Base-by-base conservation (phyloP, 1,140 invertebrate species). In the Hyposmocoma kahamanoa region DNA sequence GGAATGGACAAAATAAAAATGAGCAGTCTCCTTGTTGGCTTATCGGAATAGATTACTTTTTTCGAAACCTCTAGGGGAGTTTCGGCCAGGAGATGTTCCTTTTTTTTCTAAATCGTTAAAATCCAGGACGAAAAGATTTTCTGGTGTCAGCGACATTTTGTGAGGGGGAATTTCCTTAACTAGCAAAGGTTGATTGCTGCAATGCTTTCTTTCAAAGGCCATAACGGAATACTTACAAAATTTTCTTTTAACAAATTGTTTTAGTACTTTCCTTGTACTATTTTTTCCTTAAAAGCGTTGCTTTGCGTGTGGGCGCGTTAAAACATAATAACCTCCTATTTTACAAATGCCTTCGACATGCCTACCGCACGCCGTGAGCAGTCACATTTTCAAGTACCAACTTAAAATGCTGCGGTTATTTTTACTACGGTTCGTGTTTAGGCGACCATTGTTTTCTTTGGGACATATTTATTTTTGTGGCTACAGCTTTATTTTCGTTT, bases 1-100 rank as follows among this genome's bases (percentile, higher is more conserved):
- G 76, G 78, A 82, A 79, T 72, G 76, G 70, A 80, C 74, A 80
- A 80, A 84, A 84, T 82, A 82, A 84, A 84, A 84, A 80, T 80
- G 76, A 84, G 74, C 71, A 77, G 63, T 64, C 72, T 80, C 64
- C 76, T 77, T 73, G 75, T 79, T 79, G 77, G 78, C 76, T 84
- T 84, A 82, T 82, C 78, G 72, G 69, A 80, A 79, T 81, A 84
- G 81, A 84, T 82, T 82, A 82, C 81, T 82, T 84, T 57, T 72
- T 79, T 82, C 74, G 50, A 78, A 79, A 80, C 70, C 67, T 74
- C 73, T 49, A 68, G 70, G 69, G 72, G 66, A 69, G 53, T 45
- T 50, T 56, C 53, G 47, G 30, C 57, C 52, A 56, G 44, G 39
- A 48, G 63, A 62, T 67, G 62, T 68, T 59, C 67, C 68, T 74